phyloP scores from a whole-genome alignment of 2,888 invertebrate genomes.

The Nymphalis c-album region DNA sequence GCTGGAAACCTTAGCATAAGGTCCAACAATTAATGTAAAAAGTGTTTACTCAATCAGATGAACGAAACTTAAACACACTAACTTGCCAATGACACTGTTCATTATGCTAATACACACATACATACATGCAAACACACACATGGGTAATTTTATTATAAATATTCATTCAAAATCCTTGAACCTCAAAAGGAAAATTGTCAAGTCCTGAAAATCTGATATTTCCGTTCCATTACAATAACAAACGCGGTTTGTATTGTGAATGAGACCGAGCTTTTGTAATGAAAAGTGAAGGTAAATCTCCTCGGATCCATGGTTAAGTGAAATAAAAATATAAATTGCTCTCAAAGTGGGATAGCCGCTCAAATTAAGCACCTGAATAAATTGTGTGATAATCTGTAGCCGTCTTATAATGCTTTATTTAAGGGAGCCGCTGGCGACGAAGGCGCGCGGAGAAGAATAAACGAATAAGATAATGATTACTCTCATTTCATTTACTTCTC shows the following conservation, averaged over 20 bases:
- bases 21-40: no score
- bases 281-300: conserved; percentile 71
- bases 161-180: no score
- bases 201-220: no score
- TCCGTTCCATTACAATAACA: conserved; percentile 15
- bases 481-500: conserved; percentile 78
- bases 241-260: conserved; percentile 45
- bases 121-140: no score
- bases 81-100: no score
- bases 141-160: no score
- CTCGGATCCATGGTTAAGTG: conserved; percentile 68
- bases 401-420: conserved; percentile 77
- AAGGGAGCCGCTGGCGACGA: conserved; percentile 61
- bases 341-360: conserved; percentile 75
- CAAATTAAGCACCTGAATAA: conserved; percentile 82
- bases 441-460: conserved; percentile 63
- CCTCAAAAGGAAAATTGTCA: no score
- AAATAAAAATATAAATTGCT: conserved; percentile 79
- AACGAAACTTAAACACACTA: no score
- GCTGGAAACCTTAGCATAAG: no score
- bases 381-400: conserved; percentile 79
- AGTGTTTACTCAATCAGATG: no score
- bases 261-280: conserved; percentile 51
- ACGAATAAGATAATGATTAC: conserved; percentile 78
- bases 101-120: no score